Evolutionary conservation across 2,888 invertebrate species (phyloP).

Genomic region (Gasteruption jaculator): DNA sequence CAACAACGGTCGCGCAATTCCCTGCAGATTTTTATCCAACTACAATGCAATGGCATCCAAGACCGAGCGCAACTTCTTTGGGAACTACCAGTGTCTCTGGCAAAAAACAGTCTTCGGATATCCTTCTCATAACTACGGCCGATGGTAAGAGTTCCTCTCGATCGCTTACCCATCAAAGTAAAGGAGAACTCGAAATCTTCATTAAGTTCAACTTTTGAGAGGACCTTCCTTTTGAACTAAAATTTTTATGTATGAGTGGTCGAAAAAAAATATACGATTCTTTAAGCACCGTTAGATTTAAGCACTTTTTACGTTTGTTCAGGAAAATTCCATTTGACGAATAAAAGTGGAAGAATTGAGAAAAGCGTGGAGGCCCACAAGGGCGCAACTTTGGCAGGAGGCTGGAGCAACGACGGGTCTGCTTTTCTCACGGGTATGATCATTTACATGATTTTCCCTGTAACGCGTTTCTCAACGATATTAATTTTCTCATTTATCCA

Average conservation of each 20-base stretch:
- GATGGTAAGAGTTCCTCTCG: constrained; percentile 65
- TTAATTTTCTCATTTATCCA: constrained; percentile 22
- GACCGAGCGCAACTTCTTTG: constrained; percentile 54
- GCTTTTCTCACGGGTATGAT: constrained; percentile 90
- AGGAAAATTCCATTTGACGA: constrained; percentile 83
- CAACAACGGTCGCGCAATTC: constrained; percentile 72
- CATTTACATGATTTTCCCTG: background rate
- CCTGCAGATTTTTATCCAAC: constrained; percentile 83
- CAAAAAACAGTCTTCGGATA: constrained; percentile 67
- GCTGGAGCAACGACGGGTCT: constrained; percentile 94
- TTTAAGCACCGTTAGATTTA: background rate
- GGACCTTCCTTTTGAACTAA: no score
- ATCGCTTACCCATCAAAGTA: background rate
- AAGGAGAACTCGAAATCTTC: background rate
- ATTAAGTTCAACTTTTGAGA: background rate
- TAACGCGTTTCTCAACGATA: background rate
- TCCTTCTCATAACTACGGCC: constrained; percentile 79
- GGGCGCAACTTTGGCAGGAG: constrained; percentile 81
- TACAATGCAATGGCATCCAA: constrained; percentile 84
- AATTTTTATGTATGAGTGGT: no score
- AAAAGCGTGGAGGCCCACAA: constrained; percentile 89
- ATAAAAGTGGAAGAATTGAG: constrained; percentile 86
- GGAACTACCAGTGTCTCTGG: constrained; percentile 39
- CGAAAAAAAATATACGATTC: no score
- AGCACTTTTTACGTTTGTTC: constrained; percentile 18